Base-by-base conservation (phyloP, 2,888 invertebrate genomes). In the Lysandra coridon region DNA sequence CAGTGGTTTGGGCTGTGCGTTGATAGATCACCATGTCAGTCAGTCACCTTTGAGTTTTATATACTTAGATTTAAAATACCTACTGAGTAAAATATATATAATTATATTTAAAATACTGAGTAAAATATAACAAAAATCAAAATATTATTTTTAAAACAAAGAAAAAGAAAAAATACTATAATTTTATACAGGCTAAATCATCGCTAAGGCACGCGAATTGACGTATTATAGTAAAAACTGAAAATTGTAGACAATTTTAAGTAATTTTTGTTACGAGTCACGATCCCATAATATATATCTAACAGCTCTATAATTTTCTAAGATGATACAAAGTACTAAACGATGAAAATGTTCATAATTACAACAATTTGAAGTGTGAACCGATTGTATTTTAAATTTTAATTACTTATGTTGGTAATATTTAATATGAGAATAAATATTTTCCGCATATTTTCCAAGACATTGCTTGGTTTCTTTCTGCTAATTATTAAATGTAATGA, bases 371-470 rank as follows among this genome's bases (percentile, higher is more conserved):
- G 64, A 30, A 64, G 64, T 64, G 64, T n/a, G 10, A 30, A 30
- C 64, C 12, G 23, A 64, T 64, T 64, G 64, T 64, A 4, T 30
- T 64, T 64, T 64, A 30, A 30, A 30, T 12, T 64, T 64, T 64
- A 64, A 64, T 64, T 64, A 64, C 30, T 64, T 12, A 64, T 30
- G 64, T 30, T 10, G 44, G 44, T 44, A 44, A 44, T 44, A 44
- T 10, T 10, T 44, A 30, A 30, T 30, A 64, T 64, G 30, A 30
- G 64, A 30, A 64, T 30, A 12, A 23, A 64, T 64, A 64, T 30
- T 64, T 64, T 10, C 64, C 64, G 64, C 64, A 64, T 64, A 64
- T 64, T 64, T 64, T 30, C 64, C 64, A 30, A 64, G 64, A 30
- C 30, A 64, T 30, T 64, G 3, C 30, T 30, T 62, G 60, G 6